Conservation (phyloP, 1,140 invertebrate genomes). For the Listronotus bonariensis region DNA sequence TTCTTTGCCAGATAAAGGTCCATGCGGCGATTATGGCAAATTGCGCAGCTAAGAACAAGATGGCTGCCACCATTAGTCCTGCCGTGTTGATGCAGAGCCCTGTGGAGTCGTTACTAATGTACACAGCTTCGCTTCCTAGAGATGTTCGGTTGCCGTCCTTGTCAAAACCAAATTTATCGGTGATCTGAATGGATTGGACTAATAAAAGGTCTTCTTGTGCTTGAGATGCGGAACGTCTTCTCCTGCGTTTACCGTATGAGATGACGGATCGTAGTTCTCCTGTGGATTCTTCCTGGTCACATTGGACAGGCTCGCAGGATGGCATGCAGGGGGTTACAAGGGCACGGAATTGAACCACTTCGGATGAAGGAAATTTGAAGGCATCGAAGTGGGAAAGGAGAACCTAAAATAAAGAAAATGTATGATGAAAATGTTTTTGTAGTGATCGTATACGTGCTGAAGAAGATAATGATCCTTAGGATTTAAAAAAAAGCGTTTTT, state of each 20-base stretch:
- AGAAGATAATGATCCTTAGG: too few species aligned
- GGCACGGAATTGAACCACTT: conserved; percentile 92
- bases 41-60: conserved; percentile 81
- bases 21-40: conserved; percentile 80
- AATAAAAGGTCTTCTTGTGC: conserved; percentile 76
- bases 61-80: conserved; percentile 79
- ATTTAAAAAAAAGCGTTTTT: too few species aligned
- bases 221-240: conserved; percentile 59
- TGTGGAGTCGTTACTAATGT: conserved; percentile 52
- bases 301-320: conserved; percentile 86
- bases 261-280: conserved; percentile 80
- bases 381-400: conserved; percentile 92
- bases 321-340: conserved; percentile 93
- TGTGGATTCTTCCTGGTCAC: conserved; percentile 77
- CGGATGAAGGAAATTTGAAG: conserved; percentile 94
- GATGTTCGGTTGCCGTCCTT: conserved; percentile 56
- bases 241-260: conserved; percentile 77
- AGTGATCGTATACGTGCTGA: too few species aligned
- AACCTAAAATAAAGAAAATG: conserved; percentile 63
- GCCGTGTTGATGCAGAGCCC: conserved; percentile 76
- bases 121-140: conserved; percentile 57
- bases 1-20: conserved; percentile 82
- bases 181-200: conserved; percentile 89
- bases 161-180: conserved; percentile 88
- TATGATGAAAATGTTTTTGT: not conserved